phyloP scores from a whole-genome alignment of 2,113 vertebrate genomes.

The Myodes glareolus region DNA sequence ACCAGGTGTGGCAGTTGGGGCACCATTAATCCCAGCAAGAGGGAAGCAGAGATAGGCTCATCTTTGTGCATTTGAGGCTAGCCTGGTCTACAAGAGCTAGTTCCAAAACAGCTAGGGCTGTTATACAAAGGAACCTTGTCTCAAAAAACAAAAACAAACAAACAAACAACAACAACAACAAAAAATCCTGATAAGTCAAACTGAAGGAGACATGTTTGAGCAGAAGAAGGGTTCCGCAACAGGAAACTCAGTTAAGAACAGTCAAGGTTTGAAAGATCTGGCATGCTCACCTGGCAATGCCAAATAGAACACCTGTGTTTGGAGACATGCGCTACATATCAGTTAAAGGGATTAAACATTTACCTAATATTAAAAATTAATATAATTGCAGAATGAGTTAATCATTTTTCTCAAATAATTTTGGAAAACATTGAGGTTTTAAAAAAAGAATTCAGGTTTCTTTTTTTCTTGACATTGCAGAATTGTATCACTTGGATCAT shows the following conservation, averaged over 20 bases:
- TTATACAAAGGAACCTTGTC: too few species aligned
- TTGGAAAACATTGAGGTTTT: neutral
- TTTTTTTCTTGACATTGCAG: neutral
- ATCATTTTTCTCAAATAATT: neutral
- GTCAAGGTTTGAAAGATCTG: neutral
- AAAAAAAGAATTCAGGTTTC: neutral
- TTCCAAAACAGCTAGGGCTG: too few species aligned
- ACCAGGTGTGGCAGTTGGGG: too few species aligned
- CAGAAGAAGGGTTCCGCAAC: rapidly evolving
- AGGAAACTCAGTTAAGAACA: neutral
- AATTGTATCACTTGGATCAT: neutral
- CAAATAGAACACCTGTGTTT: neutral
- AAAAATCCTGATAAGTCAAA: neutral
- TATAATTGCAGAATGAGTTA: neutral
- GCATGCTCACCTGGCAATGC: neutral
- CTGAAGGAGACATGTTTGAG: neutral
- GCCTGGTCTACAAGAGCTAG: too few species aligned
- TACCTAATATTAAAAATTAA: neutral
- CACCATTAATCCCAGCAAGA: too few species aligned
- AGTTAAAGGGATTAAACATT: neutral
- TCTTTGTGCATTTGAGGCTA: too few species aligned
- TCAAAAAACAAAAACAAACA: too few species aligned
- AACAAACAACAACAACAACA: too few species aligned
- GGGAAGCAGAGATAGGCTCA: too few species aligned
- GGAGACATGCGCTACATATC: neutral